Percentiles rank a stretch among this genome's conserved stretches.
Evolutionary conservation across 53 echinoderm and acorn worm genomes (phyloP).

Genomic region (Holothuria scabra): DNA sequence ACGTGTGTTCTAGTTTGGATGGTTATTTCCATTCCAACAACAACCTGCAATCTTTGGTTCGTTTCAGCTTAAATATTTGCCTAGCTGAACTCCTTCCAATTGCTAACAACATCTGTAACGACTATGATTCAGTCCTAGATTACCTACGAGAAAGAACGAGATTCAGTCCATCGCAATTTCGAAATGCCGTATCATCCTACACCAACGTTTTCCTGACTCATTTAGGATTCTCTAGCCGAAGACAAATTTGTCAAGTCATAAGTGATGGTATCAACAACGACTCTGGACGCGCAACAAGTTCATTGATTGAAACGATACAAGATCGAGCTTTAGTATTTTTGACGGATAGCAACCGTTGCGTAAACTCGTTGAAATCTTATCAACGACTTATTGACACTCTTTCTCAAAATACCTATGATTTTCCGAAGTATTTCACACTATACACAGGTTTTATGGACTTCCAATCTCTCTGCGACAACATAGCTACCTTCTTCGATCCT

Average conservation of each 20-base stretch:
- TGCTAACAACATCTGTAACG: neutral
- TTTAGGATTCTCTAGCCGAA: neutral
- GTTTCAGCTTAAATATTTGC: neutral
- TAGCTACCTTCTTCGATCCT: too few species aligned
- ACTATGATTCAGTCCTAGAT: neutral
- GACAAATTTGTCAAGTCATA: neutral
- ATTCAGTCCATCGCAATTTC: too few species aligned
- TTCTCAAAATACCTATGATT: too few species aligned
- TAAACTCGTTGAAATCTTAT: too few species aligned
- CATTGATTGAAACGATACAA: neutral
- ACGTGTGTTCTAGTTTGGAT: neutral
- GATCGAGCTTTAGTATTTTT: neutral
- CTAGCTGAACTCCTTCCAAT: slow-evolving; percentile 28
- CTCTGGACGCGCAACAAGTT: neutral
- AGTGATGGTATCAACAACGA: neutral
- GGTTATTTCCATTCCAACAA: slow-evolving; percentile 1
- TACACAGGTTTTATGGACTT: too few species aligned
- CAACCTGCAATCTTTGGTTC: neutral
- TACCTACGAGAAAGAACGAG: too few species aligned
- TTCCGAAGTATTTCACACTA: too few species aligned
- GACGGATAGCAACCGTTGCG: neutral
- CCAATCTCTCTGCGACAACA: too few species aligned
- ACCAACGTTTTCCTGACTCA: slow-evolving; percentile 2
- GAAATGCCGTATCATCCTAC: too few species aligned
- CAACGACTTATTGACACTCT: too few species aligned